Conservation (phyloP, 2,113 vertebrate species). For the Solea solea region DNA sequence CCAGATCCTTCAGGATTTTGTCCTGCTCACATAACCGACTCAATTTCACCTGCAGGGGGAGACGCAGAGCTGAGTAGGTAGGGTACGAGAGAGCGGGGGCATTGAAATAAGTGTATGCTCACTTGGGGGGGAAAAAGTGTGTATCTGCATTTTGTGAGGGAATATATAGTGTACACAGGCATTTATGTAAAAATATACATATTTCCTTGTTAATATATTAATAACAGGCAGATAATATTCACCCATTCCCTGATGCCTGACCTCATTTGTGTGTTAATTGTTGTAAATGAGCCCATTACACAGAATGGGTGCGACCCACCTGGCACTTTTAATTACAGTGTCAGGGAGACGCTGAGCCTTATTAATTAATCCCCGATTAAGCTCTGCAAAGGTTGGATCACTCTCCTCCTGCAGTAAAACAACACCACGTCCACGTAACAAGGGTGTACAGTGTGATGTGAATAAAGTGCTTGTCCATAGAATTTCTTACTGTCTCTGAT, state of each 20-base stretch:
- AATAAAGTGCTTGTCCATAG: slow-evolving; percentile 11
- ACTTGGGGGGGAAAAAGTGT: slow-evolving; percentile 6
- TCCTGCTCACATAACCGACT: slow-evolving; percentile 96
- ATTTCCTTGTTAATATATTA: not conserved
- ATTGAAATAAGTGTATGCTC: not conserved
- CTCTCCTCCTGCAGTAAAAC: slow-evolving; percentile 22
- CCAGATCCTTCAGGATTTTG: slow-evolving; percentile 92
- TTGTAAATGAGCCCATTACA: slow-evolving; percentile 37
- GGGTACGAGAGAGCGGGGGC: no score
- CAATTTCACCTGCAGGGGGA: slow-evolving; percentile 87
- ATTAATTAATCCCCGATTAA: slow-evolving; percentile 57
- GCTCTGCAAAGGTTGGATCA: slow-evolving; percentile 26
- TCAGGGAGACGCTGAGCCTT: slow-evolving; percentile 9
- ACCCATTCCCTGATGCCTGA: not conserved
- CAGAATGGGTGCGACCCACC: slow-evolving; percentile 37
- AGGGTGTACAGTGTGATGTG: slow-evolving; percentile 2
- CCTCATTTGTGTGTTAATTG: slow-evolving; percentile 31
- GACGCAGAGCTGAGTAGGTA: slow-evolving; percentile 28
- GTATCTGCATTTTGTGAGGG: not conserved
- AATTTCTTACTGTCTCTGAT: not conserved
- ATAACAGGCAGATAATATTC: slow-evolving; percentile 5
- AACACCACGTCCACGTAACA: not conserved
- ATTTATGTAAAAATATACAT: not conserved
- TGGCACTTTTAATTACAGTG: slow-evolving; percentile 52
- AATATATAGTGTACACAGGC: not conserved